These are phyloP conservation scores for Lota lota DNA, from an alignment of 2,113 vertebrate species.

Conservation along the genomic window DNA sequence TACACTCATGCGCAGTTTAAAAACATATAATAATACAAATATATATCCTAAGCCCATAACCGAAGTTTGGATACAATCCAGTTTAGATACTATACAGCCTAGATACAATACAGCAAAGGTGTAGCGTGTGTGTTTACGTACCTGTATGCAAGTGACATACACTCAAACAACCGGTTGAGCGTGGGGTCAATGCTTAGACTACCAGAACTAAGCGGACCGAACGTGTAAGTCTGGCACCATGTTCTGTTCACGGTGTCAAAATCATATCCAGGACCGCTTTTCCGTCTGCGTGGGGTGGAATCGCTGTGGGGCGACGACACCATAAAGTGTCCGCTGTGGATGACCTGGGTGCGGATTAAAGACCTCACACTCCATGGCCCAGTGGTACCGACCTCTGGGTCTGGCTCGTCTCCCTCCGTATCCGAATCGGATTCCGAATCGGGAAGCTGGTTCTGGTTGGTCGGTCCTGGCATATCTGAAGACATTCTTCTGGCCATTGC, in stretches of 20 bases:
- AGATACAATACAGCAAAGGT: too few relatives aligned
- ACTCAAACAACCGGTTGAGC: conserved; percentile 92
- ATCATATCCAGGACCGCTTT: conserved; percentile 60
- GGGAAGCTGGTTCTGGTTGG: conserved; percentile 29
- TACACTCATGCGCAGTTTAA: neutral
- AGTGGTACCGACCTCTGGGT: conserved; percentile 13
- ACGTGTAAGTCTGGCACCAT: conserved; percentile 69
- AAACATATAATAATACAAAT: too few relatives aligned
- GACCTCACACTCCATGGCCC: conserved; percentile 10
- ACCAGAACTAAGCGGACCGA: conserved; percentile 71
- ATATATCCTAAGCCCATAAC: too few relatives aligned
- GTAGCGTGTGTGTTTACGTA: conserved; percentile 50
- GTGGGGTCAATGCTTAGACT: conserved; percentile 92
- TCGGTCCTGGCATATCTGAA: conserved; percentile 27
- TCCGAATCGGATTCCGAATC: conserved; percentile 80
- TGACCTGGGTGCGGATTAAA: conserved; percentile 74
- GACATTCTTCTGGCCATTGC: conserved; percentile 49
- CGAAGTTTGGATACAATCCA: too few relatives aligned
- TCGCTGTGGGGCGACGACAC: conserved; percentile 94
- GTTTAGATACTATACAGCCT: too few relatives aligned
- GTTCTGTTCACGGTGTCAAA: conserved; percentile 73
- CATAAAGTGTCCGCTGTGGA: conserved; percentile 99
- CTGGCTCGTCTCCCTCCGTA: conserved; percentile 57
- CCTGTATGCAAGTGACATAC: conserved; percentile 98
- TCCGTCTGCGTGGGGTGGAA: conserved; percentile 69